Conservation (phyloP, 2,113 vertebrate genomes). For the Sceloporus undulatus region DNA sequence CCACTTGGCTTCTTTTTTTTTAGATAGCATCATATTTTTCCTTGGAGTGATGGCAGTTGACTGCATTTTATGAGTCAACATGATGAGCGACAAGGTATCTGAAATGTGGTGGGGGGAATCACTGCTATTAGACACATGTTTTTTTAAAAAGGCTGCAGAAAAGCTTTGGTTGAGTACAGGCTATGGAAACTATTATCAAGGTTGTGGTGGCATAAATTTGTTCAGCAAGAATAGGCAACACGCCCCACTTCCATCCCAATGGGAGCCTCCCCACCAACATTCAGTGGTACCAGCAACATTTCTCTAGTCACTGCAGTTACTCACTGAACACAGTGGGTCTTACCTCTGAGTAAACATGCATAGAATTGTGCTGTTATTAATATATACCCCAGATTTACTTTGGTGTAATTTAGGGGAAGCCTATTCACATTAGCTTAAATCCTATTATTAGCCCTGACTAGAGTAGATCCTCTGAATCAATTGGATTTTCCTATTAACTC, state of each 20-base stretch:
- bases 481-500: too few relatives aligned
- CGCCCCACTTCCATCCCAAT: neutral
- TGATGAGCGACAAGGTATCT: constrained; percentile 9
- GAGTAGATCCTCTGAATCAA: too few relatives aligned
- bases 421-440: too few relatives aligned
- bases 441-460: too few relatives aligned
- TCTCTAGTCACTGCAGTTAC: too few relatives aligned
- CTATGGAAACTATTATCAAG: neutral
- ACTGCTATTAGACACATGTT: neutral
- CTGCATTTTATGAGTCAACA: constrained; percentile 37
- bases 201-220: constrained; percentile 29
- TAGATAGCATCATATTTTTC: constrained; percentile 21
- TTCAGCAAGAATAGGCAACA: neutral
- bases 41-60: constrained; percentile 28
- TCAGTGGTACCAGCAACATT: neutral
- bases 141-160: constrained; percentile 17
- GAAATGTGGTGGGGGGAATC: neutral
- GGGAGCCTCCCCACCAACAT: neutral
- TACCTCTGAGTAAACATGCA: too few relatives aligned
- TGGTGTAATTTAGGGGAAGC: too few relatives aligned
- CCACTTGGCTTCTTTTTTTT: neutral
- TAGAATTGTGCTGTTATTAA: too few relatives aligned
- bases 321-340: too few relatives aligned
- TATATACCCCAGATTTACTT: too few relatives aligned
- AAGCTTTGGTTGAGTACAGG: neutral